Base-by-base conservation (phyloP, 1,140 invertebrate genomes). In the Diprion similis region DNA sequence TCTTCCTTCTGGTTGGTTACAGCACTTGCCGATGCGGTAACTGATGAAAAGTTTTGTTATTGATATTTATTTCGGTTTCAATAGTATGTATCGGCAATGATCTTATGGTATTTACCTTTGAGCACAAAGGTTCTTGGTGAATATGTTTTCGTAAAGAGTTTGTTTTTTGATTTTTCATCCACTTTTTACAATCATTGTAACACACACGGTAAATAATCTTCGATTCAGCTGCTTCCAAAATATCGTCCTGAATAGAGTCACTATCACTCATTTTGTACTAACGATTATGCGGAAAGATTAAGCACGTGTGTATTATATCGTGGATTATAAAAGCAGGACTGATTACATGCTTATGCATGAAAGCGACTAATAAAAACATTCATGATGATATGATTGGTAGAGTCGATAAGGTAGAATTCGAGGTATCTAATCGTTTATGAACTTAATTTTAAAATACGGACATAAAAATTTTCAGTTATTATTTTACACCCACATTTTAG, bases 1-100 rank as follows among this genome's bases (percentile, higher is more conserved):
- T 73, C 18, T 70, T 73, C 11, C 68, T 67, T 9, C 64, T 17
- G 47, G 15, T 70, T 73, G 68, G 6, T 70, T 69, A 18, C 15
- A 37, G 37, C 68, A 73, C 17, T 59, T 59, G 7, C 73, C 68
- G 7, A 45, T 66, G 10, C 46, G 68, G 51, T 73, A 69, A 19
- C 8, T 18, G 9, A 73, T 15, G 45, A 73, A 73, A 59, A 59
- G 51, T 59, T 59, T 8, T 59, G 51, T 59, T 59, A 59, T 59
- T 7, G 51, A 6, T 59, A 10, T 59, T 4, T 59, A 9, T 59
- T 59, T 8, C 51, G 51, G 51, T n/a, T 9, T 59, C 4, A 59
- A n/a, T n/a, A 59, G 51, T 0, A 59, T 59, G 4, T 59, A 59
- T 59, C 4, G 51, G 51, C 9, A 9, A 59, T 2, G 24, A 24